Base-by-base conservation (phyloP, 2,888 invertebrate genomes). In the Patella depressa region DNA sequence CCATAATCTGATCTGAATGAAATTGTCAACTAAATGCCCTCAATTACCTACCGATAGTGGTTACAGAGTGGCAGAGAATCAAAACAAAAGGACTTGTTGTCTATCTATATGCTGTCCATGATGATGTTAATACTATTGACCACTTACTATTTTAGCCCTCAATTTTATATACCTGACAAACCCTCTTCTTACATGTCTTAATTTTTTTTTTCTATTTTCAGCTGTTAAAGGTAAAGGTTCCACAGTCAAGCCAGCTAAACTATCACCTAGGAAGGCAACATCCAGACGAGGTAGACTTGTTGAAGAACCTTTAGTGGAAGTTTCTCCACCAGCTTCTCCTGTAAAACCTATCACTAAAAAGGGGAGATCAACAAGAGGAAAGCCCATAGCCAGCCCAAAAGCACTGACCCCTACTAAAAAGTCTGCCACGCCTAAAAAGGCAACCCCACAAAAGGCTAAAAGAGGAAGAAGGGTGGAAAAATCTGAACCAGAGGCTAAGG, bases 301-400 rank as follows among this genome's bases (percentile, higher is more conserved):
- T 45, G 45, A 45, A 14, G 71, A 65, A 24, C 65, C 65, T 3
- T 19, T 53, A 54, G 71, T 71, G n/a, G 71, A 71, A 19, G 78
- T 55, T n/a, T n/a, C 29, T 17, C 53, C 53, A 29, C n/a, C 57
- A 70, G 73, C 54, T 15, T 55, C 70, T 2, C 74, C 69, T 45
- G 34, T 29, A 34, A 78, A 74, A 69, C 71, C 72, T 54, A 65
- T 71, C 24, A 45, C 53, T 54, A 53, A 45, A 55, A 76, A 73
- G 11, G 54, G 55, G 34, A 55, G 75, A 75, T 9, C 65, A 24
- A 65, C 71, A 54, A 70, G 75, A 24, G 29, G 75, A 17, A 75
- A 71, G 19, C 74, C 79, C 14, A 76, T 76, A 17, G 73, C 59
- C 24, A 79, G 72, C 55, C 76, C 74, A n/a, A 9, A 45, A 45